Conservation (phyloP, 2,797 vertebrate species). For the Rallus crepitans region DNA sequence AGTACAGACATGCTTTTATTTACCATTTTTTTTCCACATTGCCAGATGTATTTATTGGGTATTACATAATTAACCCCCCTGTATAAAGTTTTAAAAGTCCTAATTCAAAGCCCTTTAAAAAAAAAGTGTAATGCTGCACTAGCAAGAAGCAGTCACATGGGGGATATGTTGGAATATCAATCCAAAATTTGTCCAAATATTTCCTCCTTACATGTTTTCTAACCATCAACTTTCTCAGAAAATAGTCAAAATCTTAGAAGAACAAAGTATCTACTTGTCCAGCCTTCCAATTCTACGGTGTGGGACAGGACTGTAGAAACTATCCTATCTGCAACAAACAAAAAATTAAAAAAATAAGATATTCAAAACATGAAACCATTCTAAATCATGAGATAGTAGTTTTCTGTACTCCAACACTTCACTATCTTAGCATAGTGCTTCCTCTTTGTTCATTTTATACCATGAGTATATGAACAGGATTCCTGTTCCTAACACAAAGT, state of each 20-base stretch:
- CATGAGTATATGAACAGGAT: background rate
- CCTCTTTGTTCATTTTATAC: background rate
- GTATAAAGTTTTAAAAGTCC: constrained; percentile 1
- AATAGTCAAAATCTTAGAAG: background rate
- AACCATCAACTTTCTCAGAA: background rate
- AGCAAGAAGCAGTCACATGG: constrained; percentile 65
- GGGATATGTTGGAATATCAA: constrained; percentile 48
- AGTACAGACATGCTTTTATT: constrained; percentile 52
- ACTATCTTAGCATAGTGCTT: background rate
- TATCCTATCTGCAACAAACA: background rate
- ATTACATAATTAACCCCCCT: background rate
- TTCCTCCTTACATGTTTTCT: background rate
- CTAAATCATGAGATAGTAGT: background rate
- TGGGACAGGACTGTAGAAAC: background rate
- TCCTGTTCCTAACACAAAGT: background rate
- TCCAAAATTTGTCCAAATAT: background rate
- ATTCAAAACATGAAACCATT: background rate
- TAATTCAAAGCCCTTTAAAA: constrained; percentile 12
- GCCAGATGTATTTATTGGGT: constrained; percentile 59
- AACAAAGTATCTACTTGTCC: background rate
- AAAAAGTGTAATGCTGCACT: constrained; percentile 17
- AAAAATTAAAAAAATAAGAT: background rate
- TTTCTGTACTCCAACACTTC: background rate
- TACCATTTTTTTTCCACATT: constrained; percentile 53
- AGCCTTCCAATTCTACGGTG: background rate